Evolutionary conservation across 2,797 vertebrate species (phyloP), one percentile per base, ranked within the genome.

Genomic region (Melanotaenia nigrans): DNA sequence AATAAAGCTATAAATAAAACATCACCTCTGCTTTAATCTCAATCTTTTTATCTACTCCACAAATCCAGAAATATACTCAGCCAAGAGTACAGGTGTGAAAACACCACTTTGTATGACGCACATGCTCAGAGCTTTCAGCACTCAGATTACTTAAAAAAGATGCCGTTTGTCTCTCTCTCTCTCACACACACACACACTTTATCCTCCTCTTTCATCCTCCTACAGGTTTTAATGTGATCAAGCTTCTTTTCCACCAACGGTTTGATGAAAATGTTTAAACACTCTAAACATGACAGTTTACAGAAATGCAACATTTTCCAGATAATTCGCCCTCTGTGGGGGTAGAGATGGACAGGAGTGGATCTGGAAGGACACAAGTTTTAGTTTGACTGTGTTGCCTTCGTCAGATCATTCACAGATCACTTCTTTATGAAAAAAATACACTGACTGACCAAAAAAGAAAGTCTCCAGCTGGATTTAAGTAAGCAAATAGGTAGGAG

Each of bases 121-220:
- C 69, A 54, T 55, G 33, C 65, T 63, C 53, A 47, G 51, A 38
- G 36, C 36, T 38, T 22, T 62, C 59, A 59, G 55, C 65, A 63
- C 64, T 70, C 61, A 61, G 66, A 78, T 78, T 74, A 42, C 38
- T 47, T 35, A 63, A 54, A 79, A 68, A 75, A 75, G 58, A 60
- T 35, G 62, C 25, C 47, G 40, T 86, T 83, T 71, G 71, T 86
- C 82, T 62, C 58, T 30, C 30, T 30, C 25, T 28, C 28, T 28
- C 28, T 3, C 30, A 30, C 30, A 30, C 30, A 61, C 62, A 63
- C 59, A 65, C 60, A 59, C 4, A 30, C 30, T 30, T 30, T 30
- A 38, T 61, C 56, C 10, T 33, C 45, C 67, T 78, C 65, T 81
- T 67, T 68, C 36, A 83, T 86, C 84, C 74, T 78, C 85, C 84